A percentile compares a stretch with the other conserved stretches of the same genome.
phyloP scores from a whole-genome alignment of 2,888 invertebrate genomes.

The Callimorpha dominula region DNA sequence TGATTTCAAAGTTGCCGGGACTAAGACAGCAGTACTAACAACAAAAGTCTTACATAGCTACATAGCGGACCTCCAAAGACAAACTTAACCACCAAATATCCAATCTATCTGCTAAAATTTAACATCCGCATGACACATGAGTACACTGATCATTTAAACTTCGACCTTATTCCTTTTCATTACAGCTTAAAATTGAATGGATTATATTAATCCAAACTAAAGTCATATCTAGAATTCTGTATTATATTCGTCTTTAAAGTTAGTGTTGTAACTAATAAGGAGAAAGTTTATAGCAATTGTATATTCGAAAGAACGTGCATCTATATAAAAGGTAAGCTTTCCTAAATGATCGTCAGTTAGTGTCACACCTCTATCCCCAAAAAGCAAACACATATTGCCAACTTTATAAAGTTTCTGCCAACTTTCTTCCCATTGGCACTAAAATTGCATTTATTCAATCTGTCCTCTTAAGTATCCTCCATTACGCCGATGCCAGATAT shows the following conservation, averaged over 20 bases:
- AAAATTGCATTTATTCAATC: too few relatives aligned
- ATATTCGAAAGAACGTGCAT: neutral
- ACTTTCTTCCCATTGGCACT: too few relatives aligned
- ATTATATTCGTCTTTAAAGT: neutral
- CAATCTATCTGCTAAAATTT: slow-evolving; percentile 35
- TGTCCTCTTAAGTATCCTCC: too few relatives aligned
- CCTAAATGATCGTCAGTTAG: too few relatives aligned
- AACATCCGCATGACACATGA: slow-evolving; percentile 20
- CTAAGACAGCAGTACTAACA: neutral
- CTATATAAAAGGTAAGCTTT: neutral
- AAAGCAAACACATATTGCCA: too few relatives aligned
- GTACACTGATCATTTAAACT: neutral
- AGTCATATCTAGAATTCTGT: slow-evolving; percentile 6
- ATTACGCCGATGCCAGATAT: too few relatives aligned
- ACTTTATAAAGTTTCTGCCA: too few relatives aligned
- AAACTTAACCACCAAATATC: slow-evolving; percentile 31
- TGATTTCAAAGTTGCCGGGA: neutral
- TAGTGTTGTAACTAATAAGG: neutral
- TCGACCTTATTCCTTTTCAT: neutral
- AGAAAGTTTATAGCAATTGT: neutral
- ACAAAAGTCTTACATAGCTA: neutral
- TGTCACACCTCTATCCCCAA: too few relatives aligned
- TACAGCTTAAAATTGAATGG: slow-evolving; percentile 8
- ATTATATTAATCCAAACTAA: slow-evolving; percentile 27
- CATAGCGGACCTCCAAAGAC: slow-evolving; percentile 10